Evolutionary conservation across 1,140 invertebrate species (phyloP).

Genomic region (Drosophila kanapiae): DNA sequence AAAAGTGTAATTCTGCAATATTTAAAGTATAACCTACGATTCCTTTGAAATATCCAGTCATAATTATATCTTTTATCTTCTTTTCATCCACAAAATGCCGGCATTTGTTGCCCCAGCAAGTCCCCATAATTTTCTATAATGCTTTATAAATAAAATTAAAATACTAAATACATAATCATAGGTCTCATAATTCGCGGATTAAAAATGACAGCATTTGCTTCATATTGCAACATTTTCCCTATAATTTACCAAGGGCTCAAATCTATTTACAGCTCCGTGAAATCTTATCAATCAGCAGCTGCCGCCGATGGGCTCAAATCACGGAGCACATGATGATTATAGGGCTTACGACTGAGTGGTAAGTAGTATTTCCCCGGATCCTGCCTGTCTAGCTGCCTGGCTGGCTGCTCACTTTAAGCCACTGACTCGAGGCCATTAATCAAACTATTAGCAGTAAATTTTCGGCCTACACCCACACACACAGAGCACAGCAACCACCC

Average conservation of each 20-base stretch:
- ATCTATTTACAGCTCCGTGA: slow-evolving; percentile 61
- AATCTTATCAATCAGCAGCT: slow-evolving; percentile 71
- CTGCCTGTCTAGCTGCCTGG: background rate
- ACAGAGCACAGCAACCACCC: slow-evolving; percentile 19
- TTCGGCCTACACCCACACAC: slow-evolving; percentile 39
- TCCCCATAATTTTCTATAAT: background rate
- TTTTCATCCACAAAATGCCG: background rate
- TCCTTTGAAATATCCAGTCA: background rate
- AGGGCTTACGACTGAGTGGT: slow-evolving; percentile 33
- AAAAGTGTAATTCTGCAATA: background rate
- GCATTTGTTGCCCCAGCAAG: background rate
- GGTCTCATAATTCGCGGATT: background rate
- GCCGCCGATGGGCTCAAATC: slow-evolving; percentile 22
- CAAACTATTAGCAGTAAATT: slow-evolving; percentile 84
- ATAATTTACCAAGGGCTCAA: slow-evolving; percentile 60
- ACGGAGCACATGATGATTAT: slow-evolving; percentile 54
- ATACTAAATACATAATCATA: slow-evolving; percentile 4
- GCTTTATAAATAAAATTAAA: slow-evolving; percentile 11
- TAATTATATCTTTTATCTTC: background rate
- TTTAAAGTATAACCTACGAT: no score
- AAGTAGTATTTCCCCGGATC: slow-evolving; percentile 39
- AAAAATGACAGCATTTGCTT: slow-evolving; percentile 77
- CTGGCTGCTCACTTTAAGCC: slow-evolving; percentile 61
- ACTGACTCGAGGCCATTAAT: slow-evolving; percentile 75
- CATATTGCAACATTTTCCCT: slow-evolving; percentile 64